Conservation (phyloP, 2,797 vertebrate genomes). For the Neoniphon sammara region DNA sequence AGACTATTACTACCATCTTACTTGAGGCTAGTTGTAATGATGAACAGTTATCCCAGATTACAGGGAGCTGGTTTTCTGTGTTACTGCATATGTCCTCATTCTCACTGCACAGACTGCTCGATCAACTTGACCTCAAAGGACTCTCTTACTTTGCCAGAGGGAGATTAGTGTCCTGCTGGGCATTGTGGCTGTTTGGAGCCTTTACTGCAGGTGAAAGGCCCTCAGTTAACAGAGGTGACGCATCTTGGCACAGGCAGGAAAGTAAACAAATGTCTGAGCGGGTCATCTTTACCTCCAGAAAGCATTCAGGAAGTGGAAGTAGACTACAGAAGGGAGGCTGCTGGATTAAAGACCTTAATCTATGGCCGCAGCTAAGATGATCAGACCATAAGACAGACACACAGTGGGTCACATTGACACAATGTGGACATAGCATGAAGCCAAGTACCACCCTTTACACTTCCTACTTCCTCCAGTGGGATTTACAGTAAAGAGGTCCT, state of each 20-base stretch:
- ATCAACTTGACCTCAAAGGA: conserved; percentile 34
- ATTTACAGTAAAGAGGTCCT: conserved; percentile 9
- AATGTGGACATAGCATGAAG: conserved; percentile 16
- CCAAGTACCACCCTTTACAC: conserved; percentile 1
- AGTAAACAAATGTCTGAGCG: conserved; percentile 64
- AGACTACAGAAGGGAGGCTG: conserved; percentile 49
- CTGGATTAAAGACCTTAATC: conserved; percentile 79
- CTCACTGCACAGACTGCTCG: conserved; percentile 16
- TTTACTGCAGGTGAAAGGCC: conserved; percentile 55
- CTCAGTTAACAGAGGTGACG: conserved; percentile 36
- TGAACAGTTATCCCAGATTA: conserved; percentile 65
- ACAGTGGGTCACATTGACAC: conserved; percentile 29
- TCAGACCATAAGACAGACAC: conserved; percentile 54
- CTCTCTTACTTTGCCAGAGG: conserved; percentile 8
- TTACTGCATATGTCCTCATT: conserved; percentile 59
- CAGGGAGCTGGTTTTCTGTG: conserved; percentile 60
- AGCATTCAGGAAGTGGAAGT: conserved; percentile 46
- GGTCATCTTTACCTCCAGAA: conserved; percentile 45
- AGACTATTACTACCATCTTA: conserved; percentile 3
- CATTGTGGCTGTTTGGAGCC: conserved; percentile 34
- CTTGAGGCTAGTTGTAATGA: conserved; percentile 28
- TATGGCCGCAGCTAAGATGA: conserved; percentile 63
- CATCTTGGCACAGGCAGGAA: conserved; percentile 20
- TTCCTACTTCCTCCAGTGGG: background rate
- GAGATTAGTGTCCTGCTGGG: conserved; percentile 54